A percentile compares a stretch with the other conserved stretches of the same genome.
These are phyloP conservation scores for Papilio glaucus DNA, from an alignment of 1,140 invertebrate genomes.

Conservation along the genomic window DNA sequence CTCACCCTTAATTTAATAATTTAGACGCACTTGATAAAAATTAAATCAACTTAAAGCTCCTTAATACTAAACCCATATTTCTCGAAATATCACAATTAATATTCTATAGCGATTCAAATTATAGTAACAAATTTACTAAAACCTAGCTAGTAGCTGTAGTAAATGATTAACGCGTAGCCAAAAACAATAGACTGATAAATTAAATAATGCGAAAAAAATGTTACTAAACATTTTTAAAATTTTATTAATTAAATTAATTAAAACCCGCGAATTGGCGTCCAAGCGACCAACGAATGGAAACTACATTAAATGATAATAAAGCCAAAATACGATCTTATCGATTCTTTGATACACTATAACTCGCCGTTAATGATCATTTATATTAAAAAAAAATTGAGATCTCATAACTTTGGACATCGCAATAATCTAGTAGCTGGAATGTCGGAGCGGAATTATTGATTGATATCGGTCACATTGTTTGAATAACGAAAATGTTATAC, in stretches of 20 bases:
- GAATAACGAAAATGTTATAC: neutral
- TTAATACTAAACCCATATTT: conserved; percentile 31
- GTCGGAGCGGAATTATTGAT: neutral
- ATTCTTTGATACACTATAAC: neutral
- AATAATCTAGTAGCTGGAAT: neutral
- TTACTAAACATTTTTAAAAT: too few relatives aligned
- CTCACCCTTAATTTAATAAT: conserved; percentile 72
- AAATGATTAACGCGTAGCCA: neutral
- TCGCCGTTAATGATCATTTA: neutral
- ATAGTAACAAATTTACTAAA: neutral
- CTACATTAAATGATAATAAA: neutral
- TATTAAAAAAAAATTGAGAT: neutral
- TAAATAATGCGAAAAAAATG: neutral
- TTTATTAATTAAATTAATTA: neutral
- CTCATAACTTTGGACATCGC: neutral
- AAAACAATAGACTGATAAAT: neutral
- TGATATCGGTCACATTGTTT: neutral
- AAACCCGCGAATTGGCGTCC: neutral
- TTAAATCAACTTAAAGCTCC: conserved; percentile 55
- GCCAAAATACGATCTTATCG: neutral
- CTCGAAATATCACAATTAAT: neutral
- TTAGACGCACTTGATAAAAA: conserved; percentile 57
- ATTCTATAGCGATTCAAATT: neutral
- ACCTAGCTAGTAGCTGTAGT: neutral
- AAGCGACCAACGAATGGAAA: neutral